Conservation (phyloP, 2,797 vertebrate genomes). For the Myotis pilosus region DNA sequence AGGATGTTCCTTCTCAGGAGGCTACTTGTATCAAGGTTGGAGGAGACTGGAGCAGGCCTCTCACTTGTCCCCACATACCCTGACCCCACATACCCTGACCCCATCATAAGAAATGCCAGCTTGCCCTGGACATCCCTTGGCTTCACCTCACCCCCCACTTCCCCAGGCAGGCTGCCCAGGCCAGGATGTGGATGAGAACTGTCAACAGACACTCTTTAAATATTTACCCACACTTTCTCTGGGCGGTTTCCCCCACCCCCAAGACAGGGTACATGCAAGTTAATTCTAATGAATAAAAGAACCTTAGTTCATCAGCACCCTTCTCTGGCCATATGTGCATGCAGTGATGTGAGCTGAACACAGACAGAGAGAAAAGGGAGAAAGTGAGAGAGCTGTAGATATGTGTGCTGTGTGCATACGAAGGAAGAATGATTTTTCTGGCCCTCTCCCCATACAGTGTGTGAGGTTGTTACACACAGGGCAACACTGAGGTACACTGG, state of each 20-base stretch:
- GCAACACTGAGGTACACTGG: background rate
- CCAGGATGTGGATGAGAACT: slow-evolving; percentile 64
- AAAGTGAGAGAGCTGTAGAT: background rate
- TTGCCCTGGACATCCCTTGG: background rate
- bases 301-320: background rate
- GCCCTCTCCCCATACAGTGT: background rate
- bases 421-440: background rate
- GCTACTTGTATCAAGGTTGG: background rate
- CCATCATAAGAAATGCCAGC: slow-evolving; percentile 52
- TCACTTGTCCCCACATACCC: background rate
- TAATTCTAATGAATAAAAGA: slow-evolving; percentile 54
- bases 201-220: slow-evolving; percentile 72
- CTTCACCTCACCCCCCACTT: background rate
- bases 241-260: background rate
- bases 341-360: background rate
- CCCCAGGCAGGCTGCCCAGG: slow-evolving; percentile 56
- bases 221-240: slow-evolving; percentile 70
- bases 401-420: background rate
- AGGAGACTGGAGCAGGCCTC: slow-evolving; percentile 29
- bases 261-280: slow-evolving; percentile 57
- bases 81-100: background rate
- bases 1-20: background rate
- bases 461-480: background rate
- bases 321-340: slow-evolving; percentile 13
- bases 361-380: slow-evolving; percentile 33